Base-by-base conservation (phyloP, 1,140 invertebrate genomes). In the Medauroidea extradentata region DNA sequence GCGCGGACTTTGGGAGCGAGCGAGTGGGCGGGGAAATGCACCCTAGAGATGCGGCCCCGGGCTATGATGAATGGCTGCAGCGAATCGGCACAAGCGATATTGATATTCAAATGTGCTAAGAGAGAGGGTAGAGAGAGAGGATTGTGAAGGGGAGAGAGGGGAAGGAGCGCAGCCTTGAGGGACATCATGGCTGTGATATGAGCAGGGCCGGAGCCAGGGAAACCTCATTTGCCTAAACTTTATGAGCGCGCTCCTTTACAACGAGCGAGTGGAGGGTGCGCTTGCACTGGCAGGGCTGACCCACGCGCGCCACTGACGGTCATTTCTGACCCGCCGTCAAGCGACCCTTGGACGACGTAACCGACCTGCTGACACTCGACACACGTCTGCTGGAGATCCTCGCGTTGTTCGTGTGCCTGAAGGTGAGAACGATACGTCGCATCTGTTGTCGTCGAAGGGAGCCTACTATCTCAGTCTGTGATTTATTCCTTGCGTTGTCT, bases 161-260 rank as follows among this genome's bases (percentile, higher is more conserved):
- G 29, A 11, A 11, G 11, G 11, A 11, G 5, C 4, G 29, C 29
- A 34, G 29, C 29, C 29, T 34, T 34, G 29, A 34, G 29, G 29
- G 29, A 34, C 29, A 34, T 34, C 27, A 16, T 34, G 24, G 49
- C 49, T 8, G 49, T 51, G 49, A 51, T 51, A 51, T 51, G 49
- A 29, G 38, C 49, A 51, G 49, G 49, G 49, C 24, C 29, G 29
- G 29, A 34, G 49, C 9, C 49, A 23, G 44, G 4, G 14, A 19
- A 21, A 19, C 49, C 49, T 51, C 49, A 51, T 51, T 51, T 51
- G 49, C 49, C 49, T 51, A 51, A 51, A 51, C 13, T 51, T 51
- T 51, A 51, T 51, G 49, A 51, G 49, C 49, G 18, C 29, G 29
- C 25, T 51, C 49, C 49, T 51, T 48, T 48, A 48, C 44, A 23